A percentile compares a stretch with the other conserved stretches of the same genome.
These are phyloP conservation scores for Thelaira solivaga DNA, from an alignment of 2,888 invertebrate genomes.

Conservation along the genomic window DNA sequence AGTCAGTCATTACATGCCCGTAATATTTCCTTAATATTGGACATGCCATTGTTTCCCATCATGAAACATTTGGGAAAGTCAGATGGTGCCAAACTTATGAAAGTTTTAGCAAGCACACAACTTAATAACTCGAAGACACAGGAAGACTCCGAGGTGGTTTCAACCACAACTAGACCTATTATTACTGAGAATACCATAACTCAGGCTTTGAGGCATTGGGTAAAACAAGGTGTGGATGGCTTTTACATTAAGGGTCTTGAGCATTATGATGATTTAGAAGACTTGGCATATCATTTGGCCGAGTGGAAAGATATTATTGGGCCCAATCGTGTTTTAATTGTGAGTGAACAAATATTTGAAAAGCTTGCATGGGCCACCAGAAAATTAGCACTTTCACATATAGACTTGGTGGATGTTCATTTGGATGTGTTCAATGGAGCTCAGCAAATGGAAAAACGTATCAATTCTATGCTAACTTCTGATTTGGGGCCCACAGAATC, in stretches of 20 bases:
- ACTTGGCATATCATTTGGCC: conserved; percentile 80
- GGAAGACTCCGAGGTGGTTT: too few species aligned
- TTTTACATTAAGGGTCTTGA: conserved; percentile 91
- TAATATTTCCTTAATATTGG: conserved; percentile 87
- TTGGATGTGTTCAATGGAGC: conserved; percentile 81
- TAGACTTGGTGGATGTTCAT: conserved; percentile 85
- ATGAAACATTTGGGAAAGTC: conserved; percentile 76
- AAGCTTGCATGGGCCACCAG: too few species aligned
- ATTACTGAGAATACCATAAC: conserved; percentile 78
- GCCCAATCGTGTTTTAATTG: conserved; percentile 81
- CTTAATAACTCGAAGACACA: not conserved
- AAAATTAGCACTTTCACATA: conserved; percentile 81
- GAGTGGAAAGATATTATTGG: conserved; percentile 85
- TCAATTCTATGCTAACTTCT: conserved; percentile 79
- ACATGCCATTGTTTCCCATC: conserved; percentile 83
- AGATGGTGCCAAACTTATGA: conserved; percentile 64
- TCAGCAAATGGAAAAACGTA: conserved; percentile 79
- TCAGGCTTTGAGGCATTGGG: conserved; percentile 83
- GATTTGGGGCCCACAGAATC: conserved; percentile 81
- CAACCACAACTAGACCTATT: conserved; percentile 24
- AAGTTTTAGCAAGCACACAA: conserved; percentile 19
- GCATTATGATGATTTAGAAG: conserved; percentile 80
- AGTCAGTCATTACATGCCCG: conserved; percentile 81
- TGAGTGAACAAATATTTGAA: conserved; percentile 80
- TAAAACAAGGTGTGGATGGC: conserved; percentile 88